Percentiles rank a stretch among this genome's conserved stretches.
Conservation (phyloP, 2,797 vertebrate genomes). For the Staurois parvus region DNA sequence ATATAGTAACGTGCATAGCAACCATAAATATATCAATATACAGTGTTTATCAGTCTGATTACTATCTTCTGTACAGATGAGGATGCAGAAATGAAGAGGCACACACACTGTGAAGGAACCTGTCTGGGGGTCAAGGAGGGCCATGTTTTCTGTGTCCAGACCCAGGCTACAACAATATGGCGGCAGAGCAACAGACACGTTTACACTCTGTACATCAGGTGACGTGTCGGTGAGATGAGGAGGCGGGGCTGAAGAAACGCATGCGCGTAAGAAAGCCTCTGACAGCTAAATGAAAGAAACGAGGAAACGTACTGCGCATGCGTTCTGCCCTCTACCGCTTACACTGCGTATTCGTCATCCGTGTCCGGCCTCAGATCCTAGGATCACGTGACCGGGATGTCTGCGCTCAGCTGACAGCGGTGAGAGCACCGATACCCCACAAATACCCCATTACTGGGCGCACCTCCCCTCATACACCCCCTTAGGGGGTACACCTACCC, state of each 20-base stretch:
- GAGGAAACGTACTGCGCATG: not conserved
- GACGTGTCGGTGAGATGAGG: not conserved
- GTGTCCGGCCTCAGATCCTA: conserved; percentile 10
- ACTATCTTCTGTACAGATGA: no score
- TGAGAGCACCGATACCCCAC: not conserved
- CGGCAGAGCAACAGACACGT: not conserved
- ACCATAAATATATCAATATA: no score
- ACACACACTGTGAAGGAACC: no score
- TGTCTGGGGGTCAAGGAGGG: no score
- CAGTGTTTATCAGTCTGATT: no score
- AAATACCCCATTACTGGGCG: not conserved
- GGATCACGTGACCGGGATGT: not conserved
- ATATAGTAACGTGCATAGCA: no score
- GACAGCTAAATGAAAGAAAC: no score
- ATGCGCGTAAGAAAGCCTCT: not conserved
- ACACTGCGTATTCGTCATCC: not conserved
- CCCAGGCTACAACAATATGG: not conserved
- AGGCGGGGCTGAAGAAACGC: not conserved
- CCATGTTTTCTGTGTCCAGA: no score
- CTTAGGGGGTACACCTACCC: no score
- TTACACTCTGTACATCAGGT: not conserved
- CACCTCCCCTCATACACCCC: no score
- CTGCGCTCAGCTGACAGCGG: not conserved
- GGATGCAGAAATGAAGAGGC: no score
- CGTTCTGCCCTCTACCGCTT: not conserved